phyloP scores from a whole-genome alignment of 1,140 invertebrate genomes.

The Tyrophagus putrescentiae region DNA sequence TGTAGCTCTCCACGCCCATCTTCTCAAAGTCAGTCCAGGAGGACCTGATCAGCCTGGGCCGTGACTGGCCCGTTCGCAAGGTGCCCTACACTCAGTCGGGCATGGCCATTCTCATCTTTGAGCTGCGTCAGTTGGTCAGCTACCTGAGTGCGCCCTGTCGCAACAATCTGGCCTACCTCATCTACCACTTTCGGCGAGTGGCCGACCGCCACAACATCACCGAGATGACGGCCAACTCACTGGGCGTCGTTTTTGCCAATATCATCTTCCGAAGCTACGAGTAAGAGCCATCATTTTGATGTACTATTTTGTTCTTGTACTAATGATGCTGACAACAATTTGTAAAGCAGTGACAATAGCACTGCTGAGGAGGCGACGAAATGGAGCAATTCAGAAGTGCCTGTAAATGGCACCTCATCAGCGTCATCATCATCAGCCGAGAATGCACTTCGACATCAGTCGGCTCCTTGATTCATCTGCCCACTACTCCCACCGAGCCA shows the following conservation, averaged over 20 bases:
- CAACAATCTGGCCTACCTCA: constrained; percentile 17
- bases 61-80: constrained; percentile 14
- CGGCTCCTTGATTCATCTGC: too few species aligned
- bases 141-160: neutral
- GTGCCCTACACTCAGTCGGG: neutral
- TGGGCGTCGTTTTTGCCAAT: constrained; percentile 18
- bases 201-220: constrained; percentile 13
- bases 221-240: constrained; percentile 20
- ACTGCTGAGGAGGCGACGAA: too few species aligned
- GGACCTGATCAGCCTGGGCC: constrained; percentile 16
- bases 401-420: too few species aligned
- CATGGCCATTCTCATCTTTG: constrained; percentile 5
- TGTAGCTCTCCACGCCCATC: constrained; percentile 21
- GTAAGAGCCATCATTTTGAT: too few species aligned
- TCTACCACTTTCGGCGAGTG: constrained; percentile 21
- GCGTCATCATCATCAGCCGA: neutral
- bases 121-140: constrained; percentile 11
- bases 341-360: neutral
- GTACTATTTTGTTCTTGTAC: too few species aligned
- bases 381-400: too few species aligned
- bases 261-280: constrained; percentile 20
- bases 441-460: neutral
- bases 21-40: constrained; percentile 16
- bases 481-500: too few species aligned
- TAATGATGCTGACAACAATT: too few species aligned